Conservation (phyloP, 1,140 invertebrate species). For the Platorchestia sp. region DNA sequence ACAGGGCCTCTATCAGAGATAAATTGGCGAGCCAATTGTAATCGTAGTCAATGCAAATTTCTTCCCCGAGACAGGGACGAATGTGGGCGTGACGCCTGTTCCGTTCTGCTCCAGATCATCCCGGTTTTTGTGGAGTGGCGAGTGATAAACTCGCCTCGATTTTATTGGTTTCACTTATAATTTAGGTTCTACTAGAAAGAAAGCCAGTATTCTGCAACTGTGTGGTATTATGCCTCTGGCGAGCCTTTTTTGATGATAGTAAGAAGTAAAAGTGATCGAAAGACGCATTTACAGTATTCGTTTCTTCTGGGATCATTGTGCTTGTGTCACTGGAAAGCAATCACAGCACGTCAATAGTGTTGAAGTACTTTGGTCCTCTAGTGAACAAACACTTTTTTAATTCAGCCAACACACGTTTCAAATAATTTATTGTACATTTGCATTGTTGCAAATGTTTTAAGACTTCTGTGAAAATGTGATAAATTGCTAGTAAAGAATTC, state of each 20-base stretch:
- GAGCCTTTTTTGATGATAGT: background rate
- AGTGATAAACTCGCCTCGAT: background rate
- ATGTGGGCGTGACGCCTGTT: slow-evolving; percentile 11
- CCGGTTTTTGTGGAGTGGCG: background rate
- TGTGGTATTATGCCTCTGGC: background rate
- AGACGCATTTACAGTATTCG: background rate
- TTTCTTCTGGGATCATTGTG: background rate
- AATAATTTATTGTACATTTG: too few relatives aligned
- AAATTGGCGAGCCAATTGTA: slow-evolving; percentile 15
- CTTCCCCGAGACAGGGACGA: background rate
- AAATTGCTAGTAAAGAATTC: too few relatives aligned
- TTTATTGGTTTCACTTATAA: background rate
- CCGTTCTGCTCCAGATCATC: background rate
- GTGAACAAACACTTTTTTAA: background rate
- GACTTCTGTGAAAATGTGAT: too few relatives aligned
- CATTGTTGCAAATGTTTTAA: too few relatives aligned
- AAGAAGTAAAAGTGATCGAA: background rate
- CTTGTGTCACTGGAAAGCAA: too few relatives aligned
- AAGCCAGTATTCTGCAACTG: background rate
- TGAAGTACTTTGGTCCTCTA: background rate
- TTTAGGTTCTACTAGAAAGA: background rate
- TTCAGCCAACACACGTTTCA: background rate
- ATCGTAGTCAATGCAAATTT: slow-evolving; percentile 52
- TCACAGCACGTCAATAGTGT: background rate
- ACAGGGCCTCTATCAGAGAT: slow-evolving; percentile 35